Conservation (phyloP, 2,888 invertebrate species). For the Melitaea athalia region DNA sequence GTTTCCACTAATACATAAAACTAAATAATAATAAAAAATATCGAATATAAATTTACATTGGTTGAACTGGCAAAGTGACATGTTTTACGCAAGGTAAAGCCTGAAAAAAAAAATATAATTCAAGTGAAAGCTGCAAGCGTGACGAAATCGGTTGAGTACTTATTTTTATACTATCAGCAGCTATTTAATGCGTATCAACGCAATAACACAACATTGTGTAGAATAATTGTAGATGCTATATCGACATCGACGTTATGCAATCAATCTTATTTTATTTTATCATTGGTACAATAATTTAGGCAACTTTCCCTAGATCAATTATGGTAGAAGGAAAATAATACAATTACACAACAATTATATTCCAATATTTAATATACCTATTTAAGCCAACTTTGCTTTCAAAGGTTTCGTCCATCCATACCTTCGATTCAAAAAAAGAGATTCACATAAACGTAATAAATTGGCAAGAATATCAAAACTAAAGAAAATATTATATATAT, state of each 20-base stretch:
- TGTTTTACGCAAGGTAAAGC: neutral
- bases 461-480: too few species aligned
- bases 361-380: too few species aligned
- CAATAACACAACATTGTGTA: neutral
- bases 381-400: neutral
- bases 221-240: slow-evolving; percentile 10
- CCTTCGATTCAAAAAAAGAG: too few species aligned
- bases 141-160: slow-evolving; percentile 8
- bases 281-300: neutral
- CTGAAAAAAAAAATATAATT: slow-evolving; percentile 10
- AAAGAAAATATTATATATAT: too few species aligned
- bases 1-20: neutral
- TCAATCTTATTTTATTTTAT: neutral
- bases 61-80: neutral
- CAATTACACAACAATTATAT: too few species aligned
- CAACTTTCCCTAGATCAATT: neutral
- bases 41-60: neutral
- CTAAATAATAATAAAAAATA: neutral
- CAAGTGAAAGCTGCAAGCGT: slow-evolving; percentile 11
- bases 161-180: neutral
- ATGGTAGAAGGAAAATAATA: too few species aligned
- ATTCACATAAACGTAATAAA: too few species aligned
- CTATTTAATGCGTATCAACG: too few species aligned
- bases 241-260: slow-evolving; percentile 6
- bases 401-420: too few species aligned